A percentile compares a stretch with the other conserved stretches of the same genome.
Conservation (phyloP, 1,140 invertebrate species). For the Ridgeia piscesae region DNA sequence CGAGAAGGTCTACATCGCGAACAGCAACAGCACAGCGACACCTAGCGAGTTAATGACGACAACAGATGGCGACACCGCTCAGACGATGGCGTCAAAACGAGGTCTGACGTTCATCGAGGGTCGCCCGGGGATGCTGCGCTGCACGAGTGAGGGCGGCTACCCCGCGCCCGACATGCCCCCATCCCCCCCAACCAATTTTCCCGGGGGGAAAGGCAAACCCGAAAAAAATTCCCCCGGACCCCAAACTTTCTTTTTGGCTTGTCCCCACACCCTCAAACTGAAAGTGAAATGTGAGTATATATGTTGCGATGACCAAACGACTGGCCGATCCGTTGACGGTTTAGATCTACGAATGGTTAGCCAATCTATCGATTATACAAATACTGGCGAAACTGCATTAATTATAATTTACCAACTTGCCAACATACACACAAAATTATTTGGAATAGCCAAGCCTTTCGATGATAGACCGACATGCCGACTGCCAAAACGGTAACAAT, state of each 20-base stretch:
- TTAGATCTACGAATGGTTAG: not conserved
- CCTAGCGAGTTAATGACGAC: not conserved
- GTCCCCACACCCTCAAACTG: conserved; percentile 9
- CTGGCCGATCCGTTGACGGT: no score
- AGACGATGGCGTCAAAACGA: not conserved
- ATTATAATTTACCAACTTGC: not conserved
- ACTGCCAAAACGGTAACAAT: not conserved
- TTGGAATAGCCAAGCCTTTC: no score
- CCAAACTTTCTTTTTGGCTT: no score
- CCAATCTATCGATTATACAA: not conserved
- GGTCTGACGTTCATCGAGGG: conserved; percentile 24
- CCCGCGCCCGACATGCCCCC: conserved; percentile 26
- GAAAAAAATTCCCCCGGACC: no score
- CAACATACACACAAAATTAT: not conserved
- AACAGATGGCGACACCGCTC: not conserved
- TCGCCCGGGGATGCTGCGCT: conserved; percentile 18
- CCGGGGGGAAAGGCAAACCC: no score
- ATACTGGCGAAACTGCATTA: no score
- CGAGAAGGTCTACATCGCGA: not conserved
- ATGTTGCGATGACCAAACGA: not conserved
- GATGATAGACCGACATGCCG: not conserved
- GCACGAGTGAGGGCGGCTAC: conserved; percentile 23
- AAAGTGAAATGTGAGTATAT: conserved; percentile 26
- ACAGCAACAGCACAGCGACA: not conserved
- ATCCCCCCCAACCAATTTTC: no score